Evolutionary conservation across 2,888 invertebrate genomes (phyloP).

Genomic region (Tridacna gigas): DNA sequence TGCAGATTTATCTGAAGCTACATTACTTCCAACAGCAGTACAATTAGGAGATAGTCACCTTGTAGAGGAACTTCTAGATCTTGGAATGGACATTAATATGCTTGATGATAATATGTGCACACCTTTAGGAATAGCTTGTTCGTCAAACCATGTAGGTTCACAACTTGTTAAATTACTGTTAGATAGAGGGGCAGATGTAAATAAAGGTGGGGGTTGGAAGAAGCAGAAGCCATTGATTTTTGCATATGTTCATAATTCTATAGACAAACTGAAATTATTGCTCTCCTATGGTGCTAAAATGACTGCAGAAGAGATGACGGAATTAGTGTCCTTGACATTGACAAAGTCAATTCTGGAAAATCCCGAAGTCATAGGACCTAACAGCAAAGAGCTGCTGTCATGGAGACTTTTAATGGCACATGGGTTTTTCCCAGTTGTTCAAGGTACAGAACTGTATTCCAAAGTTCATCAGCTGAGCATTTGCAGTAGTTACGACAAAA

Average conservation of each 20-base stretch:
- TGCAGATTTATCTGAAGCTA: slow-evolving; percentile 75
- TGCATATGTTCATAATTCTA: slow-evolving; percentile 80
- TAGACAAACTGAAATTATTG: slow-evolving; percentile 79
- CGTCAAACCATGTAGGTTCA: slow-evolving; percentile 70
- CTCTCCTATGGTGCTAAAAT: slow-evolving; percentile 79
- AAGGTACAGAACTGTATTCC: slow-evolving; percentile 66
- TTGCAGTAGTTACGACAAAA: slow-evolving; percentile 79
- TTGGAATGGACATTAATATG: slow-evolving; percentile 81
- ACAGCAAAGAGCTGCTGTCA: slow-evolving; percentile 76
- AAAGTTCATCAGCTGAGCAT: slow-evolving; percentile 77
- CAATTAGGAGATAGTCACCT: slow-evolving; percentile 73
- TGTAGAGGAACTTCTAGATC: slow-evolving; percentile 74
- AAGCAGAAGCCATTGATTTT: slow-evolving; percentile 80
- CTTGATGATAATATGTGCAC: slow-evolving; percentile 79
- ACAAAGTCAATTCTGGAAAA: slow-evolving; percentile 81
- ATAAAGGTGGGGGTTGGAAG: slow-evolving; percentile 79
- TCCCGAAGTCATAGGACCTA: slow-evolving; percentile 78
- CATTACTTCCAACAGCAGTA: slow-evolving; percentile 78
- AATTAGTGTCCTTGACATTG: slow-evolving; percentile 77
- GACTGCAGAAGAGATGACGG: slow-evolving; percentile 79
- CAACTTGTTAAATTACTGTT: slow-evolving; percentile 76
- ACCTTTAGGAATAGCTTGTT: slow-evolving; percentile 79
- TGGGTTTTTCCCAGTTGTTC: slow-evolving; percentile 74
- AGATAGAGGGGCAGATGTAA: slow-evolving; percentile 77
- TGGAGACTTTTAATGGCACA: slow-evolving; percentile 78